A percentile compares a stretch with the other conserved stretches of the same genome.
Conservation (phyloP, 2,888 invertebrate species). For the Ennomos quercinarius region DNA sequence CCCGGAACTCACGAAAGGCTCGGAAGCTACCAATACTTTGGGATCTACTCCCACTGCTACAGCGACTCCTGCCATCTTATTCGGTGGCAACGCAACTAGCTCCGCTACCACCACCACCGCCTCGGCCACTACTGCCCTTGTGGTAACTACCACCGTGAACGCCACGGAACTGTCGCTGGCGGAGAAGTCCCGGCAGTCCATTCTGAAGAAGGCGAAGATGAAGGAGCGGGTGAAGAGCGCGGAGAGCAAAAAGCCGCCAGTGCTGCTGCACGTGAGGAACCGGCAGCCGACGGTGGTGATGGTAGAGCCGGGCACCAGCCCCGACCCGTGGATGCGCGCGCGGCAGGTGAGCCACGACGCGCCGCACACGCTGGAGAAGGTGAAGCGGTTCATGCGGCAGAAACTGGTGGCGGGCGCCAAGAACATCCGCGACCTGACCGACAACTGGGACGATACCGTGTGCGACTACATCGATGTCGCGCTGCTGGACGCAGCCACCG, state of each 20-base stretch:
- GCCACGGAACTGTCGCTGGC: conserved; percentile 58
- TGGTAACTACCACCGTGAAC: not conserved
- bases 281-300: conserved; percentile 65
- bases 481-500: conserved; percentile 35
- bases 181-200: conserved; percentile 71
- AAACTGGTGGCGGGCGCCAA: conserved; percentile 65
- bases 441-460: conserved; percentile 72
- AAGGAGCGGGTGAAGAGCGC: conserved; percentile 56
- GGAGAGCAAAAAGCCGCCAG: conserved; percentile 66
- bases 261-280: conserved; percentile 66
- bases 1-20: not conserved
- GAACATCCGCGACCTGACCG: conserved; percentile 67
- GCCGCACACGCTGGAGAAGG: conserved; percentile 56
- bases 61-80: too few relatives aligned
- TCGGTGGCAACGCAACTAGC: too few relatives aligned
- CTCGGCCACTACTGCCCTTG: conserved; percentile 24
- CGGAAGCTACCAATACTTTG: too few relatives aligned
- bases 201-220: conserved; percentile 66
- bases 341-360: conserved; percentile 55
- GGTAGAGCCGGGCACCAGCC: conserved; percentile 59
- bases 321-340: conserved; percentile 52
- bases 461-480: conserved; percentile 74
- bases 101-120: not conserved
- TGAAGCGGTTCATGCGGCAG: conserved; percentile 68
- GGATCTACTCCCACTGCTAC: not conserved